These are phyloP conservation scores for Diplogasteroides magnus DNA, from an alignment of 1,140 invertebrate genomes.

Conservation along the genomic window DNA sequence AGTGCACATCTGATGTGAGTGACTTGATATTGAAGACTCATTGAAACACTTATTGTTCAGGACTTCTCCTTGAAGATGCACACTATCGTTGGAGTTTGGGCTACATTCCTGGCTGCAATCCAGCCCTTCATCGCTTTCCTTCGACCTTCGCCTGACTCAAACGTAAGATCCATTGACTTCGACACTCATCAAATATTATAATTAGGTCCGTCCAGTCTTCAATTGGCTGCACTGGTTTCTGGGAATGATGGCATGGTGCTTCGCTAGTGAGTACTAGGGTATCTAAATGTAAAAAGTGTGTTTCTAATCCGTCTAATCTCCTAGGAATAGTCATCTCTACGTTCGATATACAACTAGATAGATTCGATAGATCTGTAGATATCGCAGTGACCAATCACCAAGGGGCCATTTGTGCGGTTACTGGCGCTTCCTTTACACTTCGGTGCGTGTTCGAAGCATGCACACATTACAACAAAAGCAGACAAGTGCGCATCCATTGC, in stretches of 20 bases:
- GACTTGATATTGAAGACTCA: too few species aligned
- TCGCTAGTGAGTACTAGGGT: slow-evolving; percentile 23
- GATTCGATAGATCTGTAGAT: too few species aligned
- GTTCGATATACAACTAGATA: too few species aligned
- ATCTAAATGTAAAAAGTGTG: too few species aligned
- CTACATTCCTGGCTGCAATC: slow-evolving; percentile 11
- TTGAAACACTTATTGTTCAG: too few species aligned
- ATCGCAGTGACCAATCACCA: too few species aligned
- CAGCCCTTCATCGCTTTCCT: slow-evolving; percentile 27
- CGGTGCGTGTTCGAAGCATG: too few species aligned
- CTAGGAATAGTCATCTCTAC: too few species aligned
- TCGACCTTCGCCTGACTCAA: slow-evolving; percentile 22
- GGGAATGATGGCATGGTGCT: slow-evolving; percentile 24
- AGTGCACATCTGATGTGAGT: slow-evolving; percentile 26
- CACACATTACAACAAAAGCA: too few species aligned
- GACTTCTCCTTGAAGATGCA: slow-evolving; percentile 32
- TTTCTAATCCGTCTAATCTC: not conserved
- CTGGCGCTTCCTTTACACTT: too few species aligned
- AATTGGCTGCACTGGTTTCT: slow-evolving; percentile 30
- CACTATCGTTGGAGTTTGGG: slow-evolving; percentile 16
- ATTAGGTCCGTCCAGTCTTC: slow-evolving; percentile 17
- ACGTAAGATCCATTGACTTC: not conserved
- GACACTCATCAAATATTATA: not conserved
- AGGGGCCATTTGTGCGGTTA: too few species aligned
- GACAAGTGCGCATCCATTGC: too few species aligned